Evolutionary conservation across 2,888 invertebrate genomes (phyloP).

Genomic region (Temnothorax ravouxi): DNA sequence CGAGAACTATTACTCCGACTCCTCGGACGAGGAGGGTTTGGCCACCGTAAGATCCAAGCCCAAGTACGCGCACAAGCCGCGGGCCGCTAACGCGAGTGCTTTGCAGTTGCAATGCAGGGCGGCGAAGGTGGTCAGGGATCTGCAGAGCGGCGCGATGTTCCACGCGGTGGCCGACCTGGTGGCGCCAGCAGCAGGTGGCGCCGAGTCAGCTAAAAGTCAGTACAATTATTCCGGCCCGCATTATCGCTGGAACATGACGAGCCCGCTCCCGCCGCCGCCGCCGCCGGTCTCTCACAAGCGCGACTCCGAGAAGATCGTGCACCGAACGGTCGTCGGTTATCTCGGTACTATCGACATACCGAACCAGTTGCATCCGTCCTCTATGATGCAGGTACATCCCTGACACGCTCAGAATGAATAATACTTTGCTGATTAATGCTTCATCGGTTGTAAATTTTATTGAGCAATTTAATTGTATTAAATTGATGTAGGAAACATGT

Average conservation of each 20-base stretch:
- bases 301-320: slow-evolving; percentile 88
- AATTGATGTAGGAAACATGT: not conserved
- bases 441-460: not conserved
- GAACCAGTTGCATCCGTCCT: slow-evolving; percentile 91
- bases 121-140: slow-evolving; percentile 87
- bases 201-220: slow-evolving; percentile 76
- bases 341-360: slow-evolving; percentile 99
- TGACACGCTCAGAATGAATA: not conserved
- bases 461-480: not conserved
- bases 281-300: slow-evolving; percentile 82
- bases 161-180: slow-evolving; percentile 77
- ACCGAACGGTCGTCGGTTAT: slow-evolving; percentile 96
- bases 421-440: not conserved
- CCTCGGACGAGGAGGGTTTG: slow-evolving; percentile 92
- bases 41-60: slow-evolving; percentile 88
- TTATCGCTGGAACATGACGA: slow-evolving; percentile 85
- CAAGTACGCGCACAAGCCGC: slow-evolving; percentile 88
- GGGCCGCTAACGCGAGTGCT: slow-evolving; percentile 76
- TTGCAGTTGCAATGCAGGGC: slow-evolving; percentile 85
- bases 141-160: slow-evolving; percentile 87
- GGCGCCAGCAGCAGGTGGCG: slow-evolving; percentile 48
- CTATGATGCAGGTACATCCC: slow-evolving; percentile 88
- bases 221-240: slow-evolving; percentile 80
- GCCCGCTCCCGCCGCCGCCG: slow-evolving; percentile 85
- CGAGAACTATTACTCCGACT: slow-evolving; percentile 94